Conservation (phyloP, 2,113 vertebrate species). For the Sisor rabdophorus region DNA sequence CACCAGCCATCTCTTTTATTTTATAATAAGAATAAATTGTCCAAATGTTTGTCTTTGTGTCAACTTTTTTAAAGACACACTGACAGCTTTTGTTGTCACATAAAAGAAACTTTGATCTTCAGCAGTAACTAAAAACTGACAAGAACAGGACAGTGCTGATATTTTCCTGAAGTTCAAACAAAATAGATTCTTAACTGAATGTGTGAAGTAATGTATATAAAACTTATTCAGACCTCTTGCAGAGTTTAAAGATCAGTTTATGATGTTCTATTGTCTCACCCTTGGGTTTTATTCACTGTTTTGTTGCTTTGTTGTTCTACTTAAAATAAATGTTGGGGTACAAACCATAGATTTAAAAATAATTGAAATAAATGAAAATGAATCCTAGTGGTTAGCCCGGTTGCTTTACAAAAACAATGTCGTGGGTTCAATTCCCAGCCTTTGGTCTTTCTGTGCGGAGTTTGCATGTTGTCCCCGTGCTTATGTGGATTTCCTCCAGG, state of each 20-base stretch:
- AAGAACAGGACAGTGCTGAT: background rate
- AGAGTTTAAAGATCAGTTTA: background rate
- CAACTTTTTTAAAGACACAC: background rate
- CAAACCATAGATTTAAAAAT: background rate
- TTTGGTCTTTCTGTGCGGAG: too few relatives aligned
- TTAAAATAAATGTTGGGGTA: background rate
- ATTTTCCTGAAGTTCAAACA: background rate
- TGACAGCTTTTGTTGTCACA: background rate
- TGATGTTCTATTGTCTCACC: background rate
- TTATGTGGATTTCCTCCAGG: too few relatives aligned
- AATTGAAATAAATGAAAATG: background rate
- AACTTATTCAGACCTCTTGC: background rate
- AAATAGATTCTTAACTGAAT: background rate
- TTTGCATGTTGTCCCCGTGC: too few relatives aligned
- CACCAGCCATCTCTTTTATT: background rate
- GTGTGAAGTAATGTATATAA: background rate
- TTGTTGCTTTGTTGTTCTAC: background rate
- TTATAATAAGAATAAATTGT: background rate
- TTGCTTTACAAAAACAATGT: too few relatives aligned
- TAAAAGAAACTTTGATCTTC: background rate
- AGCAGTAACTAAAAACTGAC: background rate
- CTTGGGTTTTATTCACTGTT: background rate
- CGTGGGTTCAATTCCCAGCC: too few relatives aligned
- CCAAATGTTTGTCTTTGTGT: background rate
- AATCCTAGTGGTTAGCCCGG: too few relatives aligned